Base-by-base conservation (phyloP, 2,888 invertebrate species). In the Druceiella hillmani region DNA sequence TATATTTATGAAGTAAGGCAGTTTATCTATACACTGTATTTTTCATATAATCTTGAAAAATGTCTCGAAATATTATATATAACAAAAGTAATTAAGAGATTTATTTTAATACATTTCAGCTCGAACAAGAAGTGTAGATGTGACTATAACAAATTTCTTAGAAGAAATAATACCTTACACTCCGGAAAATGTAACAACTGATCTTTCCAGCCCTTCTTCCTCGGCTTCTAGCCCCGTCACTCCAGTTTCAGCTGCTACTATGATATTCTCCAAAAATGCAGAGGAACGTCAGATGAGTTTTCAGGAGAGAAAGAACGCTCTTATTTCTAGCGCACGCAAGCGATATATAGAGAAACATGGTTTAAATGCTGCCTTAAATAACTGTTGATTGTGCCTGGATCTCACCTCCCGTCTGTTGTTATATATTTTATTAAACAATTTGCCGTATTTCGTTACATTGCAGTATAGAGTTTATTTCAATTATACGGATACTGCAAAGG, bases 301-400 rank as follows among this genome's bases (percentile, higher is more conserved):
- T 62, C 82, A 86, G 52, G 87, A 89, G 54, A 66, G 82, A 40
- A 91, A 90, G 60, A 74, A 79, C 33, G 77, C 79, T 53, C 80
- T 91, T 70, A 80, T 90, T 43, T 83, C 83, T 10, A 81, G 79
- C 46, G 88, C 90, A 2, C 69, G 87, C 44, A 74, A 75, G 59
- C 75, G 79, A 55, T 91, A 89, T 57, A 80, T 87, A 46, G 79
- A 84, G 58, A 89, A 87, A 59, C 82, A 87, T 55, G 78, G 78
- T 24, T 66, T 83, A 30, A 59, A 62, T 27, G 39, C 61, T 2
- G 56, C 14, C 5, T 33, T 10, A 27, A 7, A 11, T 10, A 20
- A 20, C 22, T 20, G n/a, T n/a, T n/a, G n/a, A n/a, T n/a, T n/a
- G n/a, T n/a, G n/a, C n/a, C n/a, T n/a, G n/a, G n/a, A n/a, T n/a